Conservation (phyloP, 1,140 invertebrate genomes). For the Drosophila insularis region DNA sequence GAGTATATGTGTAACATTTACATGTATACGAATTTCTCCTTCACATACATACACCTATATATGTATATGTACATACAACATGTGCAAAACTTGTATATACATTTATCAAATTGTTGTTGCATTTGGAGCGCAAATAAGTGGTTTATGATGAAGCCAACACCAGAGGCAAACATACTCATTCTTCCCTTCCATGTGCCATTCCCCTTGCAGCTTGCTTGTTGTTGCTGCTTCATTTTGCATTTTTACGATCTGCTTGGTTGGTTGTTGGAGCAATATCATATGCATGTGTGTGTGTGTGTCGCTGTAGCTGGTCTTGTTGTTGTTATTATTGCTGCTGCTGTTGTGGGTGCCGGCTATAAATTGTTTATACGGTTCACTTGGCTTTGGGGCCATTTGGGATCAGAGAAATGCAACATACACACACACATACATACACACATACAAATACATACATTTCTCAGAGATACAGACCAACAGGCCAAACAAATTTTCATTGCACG, state of each 20-base stretch:
- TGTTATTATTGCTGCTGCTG: conserved; percentile 35
- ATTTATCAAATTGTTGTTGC: conserved; percentile 77
- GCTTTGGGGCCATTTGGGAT: conserved; percentile 78
- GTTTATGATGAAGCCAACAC: conserved; percentile 71
- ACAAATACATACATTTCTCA: not conserved
- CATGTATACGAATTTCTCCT: not conserved
- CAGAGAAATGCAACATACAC: conserved; percentile 41
- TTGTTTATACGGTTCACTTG: conserved; percentile 79
- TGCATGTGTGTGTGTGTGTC: conserved; percentile 31
- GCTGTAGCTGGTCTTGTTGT: conserved; percentile 30
- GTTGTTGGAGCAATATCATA: conserved; percentile 46
- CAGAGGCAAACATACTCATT: not conserved
- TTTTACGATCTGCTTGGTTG: conserved; percentile 68
- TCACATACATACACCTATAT: not conserved
- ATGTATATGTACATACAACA: not conserved
- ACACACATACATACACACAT: conserved; percentile 15
- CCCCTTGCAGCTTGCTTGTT: conserved; percentile 12
- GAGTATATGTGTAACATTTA: not conserved
- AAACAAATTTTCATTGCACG: conserved; percentile 69
- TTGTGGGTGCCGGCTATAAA: conserved; percentile 69
- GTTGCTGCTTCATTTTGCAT: conserved; percentile 69
- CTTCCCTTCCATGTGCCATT: too few relatives aligned
- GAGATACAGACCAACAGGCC: conserved; percentile 28
- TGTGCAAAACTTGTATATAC: conserved; percentile 23
- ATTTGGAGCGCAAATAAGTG: conserved; percentile 79